Base-by-base conservation (phyloP, 2,113 vertebrate species). In the Hippocampus abdominalis region DNA sequence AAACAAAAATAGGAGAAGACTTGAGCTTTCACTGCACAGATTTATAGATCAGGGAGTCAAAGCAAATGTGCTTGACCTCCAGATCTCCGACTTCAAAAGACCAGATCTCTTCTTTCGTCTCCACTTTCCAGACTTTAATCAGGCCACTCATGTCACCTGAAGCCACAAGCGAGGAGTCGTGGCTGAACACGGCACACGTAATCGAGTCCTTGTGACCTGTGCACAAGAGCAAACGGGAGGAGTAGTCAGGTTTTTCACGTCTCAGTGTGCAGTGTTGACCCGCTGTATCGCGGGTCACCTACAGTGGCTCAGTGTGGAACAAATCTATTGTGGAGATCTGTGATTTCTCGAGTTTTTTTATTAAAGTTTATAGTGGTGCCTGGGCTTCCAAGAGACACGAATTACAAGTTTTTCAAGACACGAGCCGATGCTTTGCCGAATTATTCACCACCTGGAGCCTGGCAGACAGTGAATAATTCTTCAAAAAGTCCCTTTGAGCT, bases 151-250 rank as follows among this genome's bases (percentile, higher is more conserved):
- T 98, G 87, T 99, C 97, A 4, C 96, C 97, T 0, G 95, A 92
- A 7, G 94, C 96, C 84, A 98, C 95, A 2, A 98, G 87, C 12
- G 91, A 84, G 0, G 96, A 98, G 85, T 98, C 96, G 0, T 96
- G 91, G 83, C 96, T 98, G 90, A 98, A 98, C 72, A 85, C 48
- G 0, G 92, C 94, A 65, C 94, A 97, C 0, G 95, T 97, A 73
- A 99, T 96, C 0, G 97, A 98, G 84, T 99, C 97, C 86, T 97
- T 97, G 87, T 98, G 97, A 69, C 97, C 97, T 99, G 68, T 32
- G 11, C 49, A 42, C 12, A n/a, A 2, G 39, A 21, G 46, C 20
- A 2, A 25, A 20, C 1, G 23, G 7, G 21, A 61, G 27, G 2
- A 61, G 7, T 32, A 29, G 23, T 29, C 51, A 59, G 29, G 56